Conservation (phyloP, 2,888 invertebrate genomes). For the Chrysotoxum bicinctum region DNA sequence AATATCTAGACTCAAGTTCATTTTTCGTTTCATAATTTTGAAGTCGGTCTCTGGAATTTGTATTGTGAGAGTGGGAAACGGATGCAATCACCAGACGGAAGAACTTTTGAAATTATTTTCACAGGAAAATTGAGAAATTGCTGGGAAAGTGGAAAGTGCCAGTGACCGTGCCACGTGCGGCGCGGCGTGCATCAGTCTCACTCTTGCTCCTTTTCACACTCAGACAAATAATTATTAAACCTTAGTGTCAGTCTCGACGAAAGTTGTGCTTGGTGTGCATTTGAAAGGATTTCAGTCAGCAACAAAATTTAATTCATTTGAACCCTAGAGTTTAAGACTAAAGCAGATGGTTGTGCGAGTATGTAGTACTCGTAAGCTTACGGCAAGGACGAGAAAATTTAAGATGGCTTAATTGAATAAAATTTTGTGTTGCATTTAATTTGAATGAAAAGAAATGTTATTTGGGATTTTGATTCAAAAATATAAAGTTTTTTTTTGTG, state of each 20-base stretch:
- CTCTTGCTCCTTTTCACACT: neutral
- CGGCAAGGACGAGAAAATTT: neutral
- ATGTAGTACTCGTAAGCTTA: neutral
- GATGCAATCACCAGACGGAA: conserved; percentile 28
- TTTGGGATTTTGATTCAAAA: neutral
- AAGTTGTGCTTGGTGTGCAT: neutral
- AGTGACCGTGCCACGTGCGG: too few species aligned
- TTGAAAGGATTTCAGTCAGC: neutral
- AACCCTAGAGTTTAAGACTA: neutral
- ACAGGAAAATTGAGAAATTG: conserved; percentile 19
- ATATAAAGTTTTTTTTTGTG: neutral
- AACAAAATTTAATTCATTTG: neutral
- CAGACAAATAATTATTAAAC: neutral
- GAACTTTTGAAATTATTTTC: conserved; percentile 25
- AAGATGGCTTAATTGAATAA: neutral
- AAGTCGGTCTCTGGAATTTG: neutral
- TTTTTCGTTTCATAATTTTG: neutral
- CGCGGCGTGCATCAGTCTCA: neutral
- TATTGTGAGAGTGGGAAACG: neutral
- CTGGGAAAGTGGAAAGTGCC: neutral
- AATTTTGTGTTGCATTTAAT: neutral
- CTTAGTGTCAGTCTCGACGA: neutral
- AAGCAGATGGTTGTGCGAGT: neutral
- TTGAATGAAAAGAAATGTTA: neutral
- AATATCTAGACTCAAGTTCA: neutral